Evolutionary conservation across 2,888 invertebrate genomes (phyloP).

Genomic region (Drosophila anomelani): DNA sequence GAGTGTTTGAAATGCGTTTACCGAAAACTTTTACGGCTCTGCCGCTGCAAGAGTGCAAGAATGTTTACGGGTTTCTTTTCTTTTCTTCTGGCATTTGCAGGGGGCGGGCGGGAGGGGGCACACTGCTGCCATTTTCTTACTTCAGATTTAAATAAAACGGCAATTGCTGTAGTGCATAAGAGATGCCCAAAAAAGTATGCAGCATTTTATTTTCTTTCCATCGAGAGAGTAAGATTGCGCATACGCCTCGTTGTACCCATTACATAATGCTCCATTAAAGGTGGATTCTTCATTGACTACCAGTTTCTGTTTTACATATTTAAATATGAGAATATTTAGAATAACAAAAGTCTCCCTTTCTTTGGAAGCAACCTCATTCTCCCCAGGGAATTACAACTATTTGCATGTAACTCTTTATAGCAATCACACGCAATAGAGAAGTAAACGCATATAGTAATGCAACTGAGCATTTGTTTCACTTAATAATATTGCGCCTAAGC

Average conservation of each 20-base stretch:
- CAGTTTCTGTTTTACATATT: neutral
- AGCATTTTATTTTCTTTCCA: conserved; percentile 9
- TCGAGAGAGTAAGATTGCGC: neutral
- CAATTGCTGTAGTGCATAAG: conserved; percentile 51
- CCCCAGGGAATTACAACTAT: neutral
- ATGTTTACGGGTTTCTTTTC: conserved; percentile 43
- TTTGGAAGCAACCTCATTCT: neutral
- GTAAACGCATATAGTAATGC: too few relatives aligned
- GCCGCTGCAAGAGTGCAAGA: conserved; percentile 70
- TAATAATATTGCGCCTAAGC: too few relatives aligned
- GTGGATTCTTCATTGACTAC: neutral
- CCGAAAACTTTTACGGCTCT: conserved; percentile 72
- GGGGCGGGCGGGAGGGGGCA: too few relatives aligned
- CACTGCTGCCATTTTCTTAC: conserved; percentile 21
- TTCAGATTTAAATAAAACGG: conserved; percentile 43
- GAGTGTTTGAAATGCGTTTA: conserved; percentile 80
- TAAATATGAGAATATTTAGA: neutral
- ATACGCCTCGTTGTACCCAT: conserved; percentile 5
- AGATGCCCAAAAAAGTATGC: conserved; percentile 53
- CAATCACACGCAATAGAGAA: neutral
- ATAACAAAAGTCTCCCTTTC: neutral
- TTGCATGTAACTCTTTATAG: neutral
- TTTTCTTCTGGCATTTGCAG: neutral
- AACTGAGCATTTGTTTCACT: too few relatives aligned
- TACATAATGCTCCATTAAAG: neutral